phyloP scores from a whole-genome alignment of 2,888 invertebrate species.

The Drosophila sordidula region DNA sequence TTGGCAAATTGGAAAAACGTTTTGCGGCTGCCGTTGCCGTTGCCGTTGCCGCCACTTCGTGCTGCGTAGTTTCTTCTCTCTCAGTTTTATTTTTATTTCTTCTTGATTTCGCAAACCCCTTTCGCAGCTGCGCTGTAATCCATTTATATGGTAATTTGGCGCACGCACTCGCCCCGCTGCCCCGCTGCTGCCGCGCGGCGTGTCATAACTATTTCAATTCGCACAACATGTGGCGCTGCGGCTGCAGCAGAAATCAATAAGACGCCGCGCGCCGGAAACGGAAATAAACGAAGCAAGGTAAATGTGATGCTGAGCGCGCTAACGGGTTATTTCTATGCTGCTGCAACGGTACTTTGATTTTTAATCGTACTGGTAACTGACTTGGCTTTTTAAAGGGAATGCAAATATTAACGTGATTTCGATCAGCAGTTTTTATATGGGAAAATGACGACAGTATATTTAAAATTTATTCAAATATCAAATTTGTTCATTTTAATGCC shows the following conservation, averaged over 20 bases:
- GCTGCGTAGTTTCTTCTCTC: neutral
- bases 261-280: slow-evolving; percentile 52
- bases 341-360: neutral
- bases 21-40: slow-evolving; percentile 45
- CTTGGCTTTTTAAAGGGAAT: neutral
- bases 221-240: slow-evolving; percentile 64
- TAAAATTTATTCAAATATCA: too few relatives aligned
- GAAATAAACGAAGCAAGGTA: slow-evolving; percentile 68
- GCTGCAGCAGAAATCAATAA: slow-evolving; percentile 50
- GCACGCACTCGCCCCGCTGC: slow-evolving; percentile 19
- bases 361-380: neutral
- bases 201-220: slow-evolving; percentile 74
- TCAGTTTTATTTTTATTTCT: slow-evolving; percentile 31
- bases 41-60: slow-evolving; percentile 5
- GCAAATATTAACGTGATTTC: neutral
- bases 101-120: slow-evolving; percentile 40
- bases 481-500: too few relatives aligned
- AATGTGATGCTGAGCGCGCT: slow-evolving; percentile 36
- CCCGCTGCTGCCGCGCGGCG: slow-evolving; percentile 21
- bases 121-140: slow-evolving; percentile 57
- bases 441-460: too few relatives aligned
- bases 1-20: slow-evolving; percentile 83
- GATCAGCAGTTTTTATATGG: too few relatives aligned
- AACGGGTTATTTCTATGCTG: neutral
- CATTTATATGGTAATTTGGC: slow-evolving; percentile 77